Conservation (phyloP, 2,888 invertebrate genomes). For the Blastobasis lacticolella region DNA sequence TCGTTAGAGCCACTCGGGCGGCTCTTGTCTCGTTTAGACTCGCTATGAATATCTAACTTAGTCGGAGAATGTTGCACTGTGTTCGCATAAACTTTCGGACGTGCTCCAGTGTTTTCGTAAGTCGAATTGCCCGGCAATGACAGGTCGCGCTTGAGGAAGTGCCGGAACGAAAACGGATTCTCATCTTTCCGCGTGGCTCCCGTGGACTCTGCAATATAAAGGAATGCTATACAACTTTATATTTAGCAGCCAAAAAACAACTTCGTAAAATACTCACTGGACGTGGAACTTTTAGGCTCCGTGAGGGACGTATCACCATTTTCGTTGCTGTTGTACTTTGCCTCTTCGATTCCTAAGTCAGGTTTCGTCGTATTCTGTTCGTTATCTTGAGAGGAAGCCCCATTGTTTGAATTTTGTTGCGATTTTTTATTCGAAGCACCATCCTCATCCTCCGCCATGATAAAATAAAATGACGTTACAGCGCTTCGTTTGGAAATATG, state of each 20-base stretch:
- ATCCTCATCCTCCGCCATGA: conserved; percentile 73
- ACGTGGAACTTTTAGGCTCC: conserved; percentile 56
- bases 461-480: conserved; percentile 59
- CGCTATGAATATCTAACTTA: conserved; percentile 47
- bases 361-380: conserved; percentile 56
- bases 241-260: conserved; percentile 67
- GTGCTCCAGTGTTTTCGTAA: conserved; percentile 82
- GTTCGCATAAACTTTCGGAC: conserved; percentile 81
- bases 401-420: conserved; percentile 60
- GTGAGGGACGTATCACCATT: conserved; percentile 47
- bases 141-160: conserved; percentile 82
- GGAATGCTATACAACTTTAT: conserved; percentile 36
- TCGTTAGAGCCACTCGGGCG: conserved; percentile 40
- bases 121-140: conserved; percentile 70
- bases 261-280: conserved; percentile 61
- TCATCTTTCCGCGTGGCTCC: conserved; percentile 76
- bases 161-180: conserved; percentile 89
- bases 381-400: conserved; percentile 46
- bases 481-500: conserved; percentile 31
- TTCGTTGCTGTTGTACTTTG: conserved; percentile 59
- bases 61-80: conserved; percentile 67
- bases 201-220: conserved; percentile 55
- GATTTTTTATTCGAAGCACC: conserved; percentile 67
- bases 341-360: conserved; percentile 67
- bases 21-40: conserved; percentile 46